Conservation (phyloP, 2,888 invertebrate species). For the Catocala sponsa region DNA sequence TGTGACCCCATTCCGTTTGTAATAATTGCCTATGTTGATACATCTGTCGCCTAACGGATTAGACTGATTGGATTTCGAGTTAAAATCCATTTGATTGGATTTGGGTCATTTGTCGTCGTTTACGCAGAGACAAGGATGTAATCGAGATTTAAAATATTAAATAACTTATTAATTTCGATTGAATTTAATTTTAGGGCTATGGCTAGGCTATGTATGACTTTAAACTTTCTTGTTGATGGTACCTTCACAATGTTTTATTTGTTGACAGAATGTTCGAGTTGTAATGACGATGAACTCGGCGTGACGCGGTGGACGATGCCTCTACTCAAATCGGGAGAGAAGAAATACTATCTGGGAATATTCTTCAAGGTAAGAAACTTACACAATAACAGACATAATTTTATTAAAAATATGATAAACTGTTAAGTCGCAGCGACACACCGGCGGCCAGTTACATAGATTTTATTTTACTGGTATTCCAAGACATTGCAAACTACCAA, state of each 20-base stretch:
- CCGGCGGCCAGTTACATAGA: too few relatives aligned
- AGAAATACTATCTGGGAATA: constrained; percentile 96
- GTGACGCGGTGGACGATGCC: constrained; percentile 97
- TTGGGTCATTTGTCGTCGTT: constrained; percentile 20
- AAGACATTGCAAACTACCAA: too few relatives aligned
- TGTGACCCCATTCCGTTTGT: constrained; percentile 19
- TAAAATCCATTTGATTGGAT: constrained; percentile 28
- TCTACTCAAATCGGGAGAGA: constrained; percentile 94
- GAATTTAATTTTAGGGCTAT: too few relatives aligned
- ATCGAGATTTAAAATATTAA: constrained; percentile 5
- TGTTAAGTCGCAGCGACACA: too few relatives aligned
- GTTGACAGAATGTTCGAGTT: constrained; percentile 93
- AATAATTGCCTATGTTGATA: constrained; percentile 24
- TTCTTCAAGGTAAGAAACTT: constrained; percentile 94
- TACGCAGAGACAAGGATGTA: constrained; percentile 10
- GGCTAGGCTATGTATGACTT: too few relatives aligned
- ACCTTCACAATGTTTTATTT: constrained; percentile 17
- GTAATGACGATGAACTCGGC: constrained; percentile 91
- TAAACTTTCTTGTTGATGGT: constrained; percentile 8
- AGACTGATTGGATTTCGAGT: constrained; percentile 25
- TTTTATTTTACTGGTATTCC: too few relatives aligned
- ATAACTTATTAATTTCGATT: constrained; percentile 3
- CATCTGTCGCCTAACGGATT: constrained; percentile 25
- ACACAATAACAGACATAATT: background rate
- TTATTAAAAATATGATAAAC: too few relatives aligned